Evolutionary conservation across 1,140 invertebrate species (phyloP).

Genomic region (Kradibia gibbosae): DNA sequence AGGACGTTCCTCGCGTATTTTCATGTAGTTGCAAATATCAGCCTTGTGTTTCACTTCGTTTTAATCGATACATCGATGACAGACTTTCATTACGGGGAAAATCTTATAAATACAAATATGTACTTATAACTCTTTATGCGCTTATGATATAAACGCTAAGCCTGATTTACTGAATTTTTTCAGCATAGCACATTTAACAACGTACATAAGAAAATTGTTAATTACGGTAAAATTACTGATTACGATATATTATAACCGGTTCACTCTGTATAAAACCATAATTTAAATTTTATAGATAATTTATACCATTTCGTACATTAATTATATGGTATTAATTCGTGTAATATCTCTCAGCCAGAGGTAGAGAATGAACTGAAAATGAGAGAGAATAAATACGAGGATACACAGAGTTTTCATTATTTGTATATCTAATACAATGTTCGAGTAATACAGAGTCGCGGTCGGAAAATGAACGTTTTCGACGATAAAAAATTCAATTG

Average conservation of each 20-base stretch:
- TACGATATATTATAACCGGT: constrained; percentile 1
- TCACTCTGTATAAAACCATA: background rate
- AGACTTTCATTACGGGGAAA: too few relatives aligned
- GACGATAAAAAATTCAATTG: too few relatives aligned
- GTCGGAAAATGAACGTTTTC: too few relatives aligned
- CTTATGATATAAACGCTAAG: background rate
- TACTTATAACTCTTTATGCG: too few relatives aligned
- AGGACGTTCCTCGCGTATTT: too few relatives aligned
- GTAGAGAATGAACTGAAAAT: background rate
- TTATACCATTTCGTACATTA: background rate
- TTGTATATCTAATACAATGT: background rate
- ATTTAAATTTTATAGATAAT: background rate
- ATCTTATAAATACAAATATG: too few relatives aligned
- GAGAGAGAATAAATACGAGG: too few relatives aligned
- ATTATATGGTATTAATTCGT: background rate
- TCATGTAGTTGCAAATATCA: too few relatives aligned
- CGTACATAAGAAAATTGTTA: background rate
- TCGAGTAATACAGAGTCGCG: too few relatives aligned
- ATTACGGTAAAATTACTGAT: background rate
- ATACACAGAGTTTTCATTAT: too few relatives aligned
- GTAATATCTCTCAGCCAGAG: background rate
- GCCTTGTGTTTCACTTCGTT: too few relatives aligned
- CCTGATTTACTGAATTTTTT: background rate
- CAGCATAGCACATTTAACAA: background rate
- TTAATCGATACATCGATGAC: too few relatives aligned